Evolutionary conservation across 2,113 vertebrate species (phyloP).

Genomic region (Etia nguti): DNA sequence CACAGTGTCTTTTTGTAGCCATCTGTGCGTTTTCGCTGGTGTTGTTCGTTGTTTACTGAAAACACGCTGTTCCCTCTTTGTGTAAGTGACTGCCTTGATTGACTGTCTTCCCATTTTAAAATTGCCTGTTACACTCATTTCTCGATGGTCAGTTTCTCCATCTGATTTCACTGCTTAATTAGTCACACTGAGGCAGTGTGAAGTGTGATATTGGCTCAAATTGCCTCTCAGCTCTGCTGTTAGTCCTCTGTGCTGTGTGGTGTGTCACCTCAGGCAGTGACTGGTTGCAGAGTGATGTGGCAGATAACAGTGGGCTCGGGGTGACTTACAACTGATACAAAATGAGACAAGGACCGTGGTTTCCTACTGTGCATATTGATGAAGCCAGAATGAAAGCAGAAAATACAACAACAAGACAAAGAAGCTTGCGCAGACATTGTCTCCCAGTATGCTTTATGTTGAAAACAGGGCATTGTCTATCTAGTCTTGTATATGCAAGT

Average conservation of each 20-base stretch:
- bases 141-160: constrained; percentile 50
- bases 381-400: background rate
- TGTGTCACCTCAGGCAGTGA: constrained; percentile 52
- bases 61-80: background rate
- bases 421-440: background rate
- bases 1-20: constrained; percentile 11
- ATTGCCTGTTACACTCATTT: constrained; percentile 40
- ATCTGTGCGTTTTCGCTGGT: background rate
- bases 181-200: constrained; percentile 54
- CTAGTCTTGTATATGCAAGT: background rate
- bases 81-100: background rate
- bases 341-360: constrained; percentile 51
- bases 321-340: constrained; percentile 55
- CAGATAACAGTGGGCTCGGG: constrained; percentile 60
- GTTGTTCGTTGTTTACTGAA: background rate
- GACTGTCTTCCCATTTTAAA: constrained; percentile 16
- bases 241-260: constrained; percentile 47
- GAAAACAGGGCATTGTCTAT: background rate
- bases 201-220: constrained; percentile 62
- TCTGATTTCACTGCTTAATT: constrained; percentile 64
- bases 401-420: background rate
- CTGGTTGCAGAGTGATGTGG: constrained; percentile 51
- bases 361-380: constrained; percentile 52
- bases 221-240: constrained; percentile 46
- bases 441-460: background rate